A percentile compares a stretch with the other conserved stretches of the same genome.
phyloP scores from a whole-genome alignment of 1,140 invertebrate species.

The Micrasema minimum region DNA sequence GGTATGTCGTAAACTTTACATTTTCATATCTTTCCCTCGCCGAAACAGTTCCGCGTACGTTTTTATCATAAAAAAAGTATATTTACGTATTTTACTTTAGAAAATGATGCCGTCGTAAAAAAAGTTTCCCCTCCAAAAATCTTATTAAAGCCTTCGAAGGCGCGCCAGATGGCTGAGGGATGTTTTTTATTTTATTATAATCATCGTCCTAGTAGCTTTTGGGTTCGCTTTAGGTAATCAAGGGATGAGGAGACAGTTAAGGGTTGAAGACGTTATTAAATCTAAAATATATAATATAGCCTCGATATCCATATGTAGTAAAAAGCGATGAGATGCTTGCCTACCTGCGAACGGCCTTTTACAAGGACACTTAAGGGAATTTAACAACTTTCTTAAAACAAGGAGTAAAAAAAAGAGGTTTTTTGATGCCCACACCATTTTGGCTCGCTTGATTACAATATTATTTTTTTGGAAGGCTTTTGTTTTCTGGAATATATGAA shows the following conservation, averaged over 20 bases:
- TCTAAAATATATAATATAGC: slow-evolving; percentile 22
- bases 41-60: too few relatives aligned
- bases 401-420: too few relatives aligned
- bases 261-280: slow-evolving; percentile 25
- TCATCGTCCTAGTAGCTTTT: neutral
- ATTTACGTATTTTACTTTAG: slow-evolving; percentile 15
- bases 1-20: too few relatives aligned
- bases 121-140: slow-evolving; percentile 6
- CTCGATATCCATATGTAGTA: slow-evolving; percentile 19
- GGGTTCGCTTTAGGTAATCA: slow-evolving; percentile 11
- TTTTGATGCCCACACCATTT: too few relatives aligned
- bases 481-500: too few relatives aligned
- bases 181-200: neutral
- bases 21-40: too few relatives aligned
- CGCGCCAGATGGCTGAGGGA: slow-evolving; percentile 6
- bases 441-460: too few relatives aligned
- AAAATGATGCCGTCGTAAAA: slow-evolving; percentile 12
- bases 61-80: slow-evolving; percentile 13
- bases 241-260: neutral
- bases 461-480: too few relatives aligned
- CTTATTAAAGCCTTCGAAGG: slow-evolving; percentile 7
- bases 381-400: slow-evolving; percentile 16
- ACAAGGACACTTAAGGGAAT: too few relatives aligned
- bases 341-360: slow-evolving; percentile 19
- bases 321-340: slow-evolving; percentile 2